A percentile compares a stretch with the other conserved stretches of the same genome.
These are phyloP conservation scores for Mungos mungo DNA, from an alignment of 2,113 vertebrate species.

Conservation along the genomic window DNA sequence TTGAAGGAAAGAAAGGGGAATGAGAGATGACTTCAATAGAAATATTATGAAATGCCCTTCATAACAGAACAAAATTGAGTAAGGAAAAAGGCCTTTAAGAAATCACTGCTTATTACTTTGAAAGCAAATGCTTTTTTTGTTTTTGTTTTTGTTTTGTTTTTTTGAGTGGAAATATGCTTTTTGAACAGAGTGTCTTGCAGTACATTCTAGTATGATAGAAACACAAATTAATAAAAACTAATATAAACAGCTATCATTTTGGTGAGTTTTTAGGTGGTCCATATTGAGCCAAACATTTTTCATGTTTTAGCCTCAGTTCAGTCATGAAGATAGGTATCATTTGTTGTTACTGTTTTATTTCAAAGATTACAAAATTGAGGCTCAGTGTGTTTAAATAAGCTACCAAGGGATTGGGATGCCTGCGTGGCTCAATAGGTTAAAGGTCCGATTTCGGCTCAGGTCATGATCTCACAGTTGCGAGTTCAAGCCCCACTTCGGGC, in stretches of 20 bases:
- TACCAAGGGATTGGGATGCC: neutral
- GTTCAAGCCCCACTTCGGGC: too few relatives aligned
- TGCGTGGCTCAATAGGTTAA: too few relatives aligned
- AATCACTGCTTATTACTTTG: neutral
- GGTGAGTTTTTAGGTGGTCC: neutral
- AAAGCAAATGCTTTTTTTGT: neutral
- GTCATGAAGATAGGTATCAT: neutral
- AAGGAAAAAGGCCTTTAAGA: conserved; percentile 49
- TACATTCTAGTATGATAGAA: neutral
- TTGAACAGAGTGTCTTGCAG: neutral
- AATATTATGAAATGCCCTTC: conserved; percentile 56
- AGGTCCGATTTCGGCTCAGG: too few relatives aligned
- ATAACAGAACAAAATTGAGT: neutral
- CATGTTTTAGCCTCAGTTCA: neutral
- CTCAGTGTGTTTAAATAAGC: neutral
- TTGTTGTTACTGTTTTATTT: neutral
- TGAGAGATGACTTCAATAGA: conserved; percentile 49
- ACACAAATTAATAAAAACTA: neutral
- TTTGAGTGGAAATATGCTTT: neutral
- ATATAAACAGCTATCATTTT: neutral
- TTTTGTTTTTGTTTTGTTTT: neutral
- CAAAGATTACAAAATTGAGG: conserved; percentile 5
- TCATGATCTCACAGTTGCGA: too few relatives aligned
- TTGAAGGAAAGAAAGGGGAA: conserved; percentile 51
- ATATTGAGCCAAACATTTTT: neutral